phyloP scores from a whole-genome alignment of 2,113 vertebrate genomes.

The Sceloporus tristichus region DNA sequence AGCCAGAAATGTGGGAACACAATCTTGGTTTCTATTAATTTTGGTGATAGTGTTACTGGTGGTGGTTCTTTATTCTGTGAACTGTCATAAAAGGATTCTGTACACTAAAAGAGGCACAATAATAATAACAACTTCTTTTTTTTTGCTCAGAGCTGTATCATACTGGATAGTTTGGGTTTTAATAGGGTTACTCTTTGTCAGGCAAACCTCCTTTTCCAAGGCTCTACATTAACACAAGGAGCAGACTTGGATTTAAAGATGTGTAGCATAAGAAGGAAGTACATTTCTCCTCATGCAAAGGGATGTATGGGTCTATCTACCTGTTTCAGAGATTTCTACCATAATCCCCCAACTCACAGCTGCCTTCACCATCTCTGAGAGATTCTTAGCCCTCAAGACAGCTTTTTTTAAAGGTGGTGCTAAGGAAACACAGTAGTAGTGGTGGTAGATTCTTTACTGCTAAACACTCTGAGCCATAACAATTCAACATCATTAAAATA shows the following conservation, averaged over 20 bases:
- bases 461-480: too few species aligned
- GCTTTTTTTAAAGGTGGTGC: too few species aligned
- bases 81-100: too few species aligned
- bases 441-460: too few species aligned
- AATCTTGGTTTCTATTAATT: too few species aligned
- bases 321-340: background rate
- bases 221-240: background rate
- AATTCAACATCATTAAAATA: too few species aligned
- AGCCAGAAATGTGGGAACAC: too few species aligned
- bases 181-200: background rate
- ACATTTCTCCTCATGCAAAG: background rate
- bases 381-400: background rate
- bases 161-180: background rate
- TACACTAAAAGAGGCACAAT: too few species aligned
- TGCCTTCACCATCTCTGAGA: background rate
- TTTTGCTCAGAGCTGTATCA: background rate
- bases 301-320: background rate
- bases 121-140: background rate
- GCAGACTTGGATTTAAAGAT: background rate
- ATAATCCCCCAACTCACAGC: background rate
- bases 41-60: too few species aligned
- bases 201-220: background rate
- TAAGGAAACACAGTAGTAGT: too few species aligned
- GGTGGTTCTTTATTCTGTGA: too few species aligned
- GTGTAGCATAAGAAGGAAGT: background rate